Percentiles rank a stretch among this genome's conserved stretches.
These are phyloP conservation scores for Conomelus anceps DNA, from an alignment of 2,888 invertebrate genomes.

Conservation along the genomic window DNA sequence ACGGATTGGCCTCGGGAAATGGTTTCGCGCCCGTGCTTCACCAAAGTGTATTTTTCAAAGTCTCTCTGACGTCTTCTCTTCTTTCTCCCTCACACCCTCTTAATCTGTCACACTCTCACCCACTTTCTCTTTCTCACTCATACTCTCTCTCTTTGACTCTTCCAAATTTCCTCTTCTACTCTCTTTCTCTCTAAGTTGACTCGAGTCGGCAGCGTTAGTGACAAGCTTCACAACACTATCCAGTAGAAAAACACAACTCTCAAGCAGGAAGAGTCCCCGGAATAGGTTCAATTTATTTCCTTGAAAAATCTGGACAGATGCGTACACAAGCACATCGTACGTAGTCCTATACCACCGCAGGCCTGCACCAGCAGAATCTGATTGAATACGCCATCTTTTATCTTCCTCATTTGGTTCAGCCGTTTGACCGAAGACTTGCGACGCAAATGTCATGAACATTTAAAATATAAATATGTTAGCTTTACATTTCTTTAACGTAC, in stretches of 20 bases:
- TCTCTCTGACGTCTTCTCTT: neutral
- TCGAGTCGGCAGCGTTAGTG: neutral
- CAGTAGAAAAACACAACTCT: neutral
- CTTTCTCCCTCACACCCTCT: neutral
- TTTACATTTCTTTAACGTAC: no score
- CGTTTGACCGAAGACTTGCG: neutral
- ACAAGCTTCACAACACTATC: neutral
- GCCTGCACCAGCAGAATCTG: neutral
- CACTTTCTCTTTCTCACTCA: neutral
- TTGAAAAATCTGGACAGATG: neutral
- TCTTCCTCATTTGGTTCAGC: neutral
- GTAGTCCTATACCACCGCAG: neutral
- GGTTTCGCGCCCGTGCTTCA: neutral
- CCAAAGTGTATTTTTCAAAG: neutral
- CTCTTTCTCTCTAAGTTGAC: neutral
- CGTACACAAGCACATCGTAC: neutral
- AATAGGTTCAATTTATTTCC: neutral
- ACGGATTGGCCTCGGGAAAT: neutral
- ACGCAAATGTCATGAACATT: no score
- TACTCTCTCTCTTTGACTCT: neutral
- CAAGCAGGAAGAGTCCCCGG: neutral
- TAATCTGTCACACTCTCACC: neutral
- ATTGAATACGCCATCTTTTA: neutral
- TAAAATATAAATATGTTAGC: no score
- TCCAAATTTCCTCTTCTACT: neutral